Evolutionary conservation across 2,888 invertebrate genomes (phyloP), one percentile per base, ranked within the genome.

Genomic region (Euclidia mi): DNA sequence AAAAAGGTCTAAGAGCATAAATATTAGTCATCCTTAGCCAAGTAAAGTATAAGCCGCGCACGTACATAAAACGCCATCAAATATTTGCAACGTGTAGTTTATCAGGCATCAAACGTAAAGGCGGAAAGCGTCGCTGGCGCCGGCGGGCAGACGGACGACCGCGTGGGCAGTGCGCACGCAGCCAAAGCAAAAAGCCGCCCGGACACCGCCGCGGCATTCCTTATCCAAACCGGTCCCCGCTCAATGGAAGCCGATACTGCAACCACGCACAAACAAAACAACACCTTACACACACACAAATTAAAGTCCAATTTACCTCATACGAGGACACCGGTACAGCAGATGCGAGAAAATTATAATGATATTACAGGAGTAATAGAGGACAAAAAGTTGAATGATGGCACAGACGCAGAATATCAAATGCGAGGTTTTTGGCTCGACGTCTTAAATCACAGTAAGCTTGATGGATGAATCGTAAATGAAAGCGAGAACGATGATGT

Each of bases 161-260:
- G 91, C 89, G 90, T 90, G 89, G 91, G 90, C 71, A 76, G 86
- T 81, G 86, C 80, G 67, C 84, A 80, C 85, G 88, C 85, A 85
- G 76, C 85, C 75, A 75, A 85, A 84, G 89, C 91, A 91, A 91
- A 91, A 91, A 90, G 88, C 89, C 88, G 89, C 81, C 83, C 78
- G 83, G 78, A 76, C 78, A 82, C 76, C 71, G 82, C 78, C 73
- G 82, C 87, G 85, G 90, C 92, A 92, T 92, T 93, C 92, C 92
- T 80, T 78, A 78, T 72, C 81, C 78, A 78, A 92, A 93, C 94
- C 93, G 92, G 93, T 93, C 87, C 76, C 56, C 57, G 68, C 87
- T 92, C 91, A 93, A 92, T 93, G 89, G 87, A 85, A 82, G 88
- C 90, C 92, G 90, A 89, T 78, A 73, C 66, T 65, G 65, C 62